phyloP scores from a whole-genome alignment of 1,140 invertebrate genomes.

The Drosophila littoralis region DNA sequence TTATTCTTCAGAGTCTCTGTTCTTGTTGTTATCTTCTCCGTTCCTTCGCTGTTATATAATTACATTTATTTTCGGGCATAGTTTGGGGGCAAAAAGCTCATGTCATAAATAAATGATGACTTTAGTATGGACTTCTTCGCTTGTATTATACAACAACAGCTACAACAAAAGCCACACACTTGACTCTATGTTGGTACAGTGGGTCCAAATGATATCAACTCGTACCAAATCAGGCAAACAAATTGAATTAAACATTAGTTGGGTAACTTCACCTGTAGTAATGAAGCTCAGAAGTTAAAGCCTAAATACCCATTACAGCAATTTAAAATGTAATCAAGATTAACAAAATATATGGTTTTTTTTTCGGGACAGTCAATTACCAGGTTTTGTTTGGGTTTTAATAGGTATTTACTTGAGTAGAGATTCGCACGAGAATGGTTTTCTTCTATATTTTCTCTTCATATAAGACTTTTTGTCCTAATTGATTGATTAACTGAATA shows the following conservation, averaged over 20 bases:
- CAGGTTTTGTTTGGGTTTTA: neutral
- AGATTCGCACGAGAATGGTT: no score
- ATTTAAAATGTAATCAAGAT: neutral
- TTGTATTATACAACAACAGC: conserved; percentile 34
- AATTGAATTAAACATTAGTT: conserved; percentile 17
- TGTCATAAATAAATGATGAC: conserved; percentile 77
- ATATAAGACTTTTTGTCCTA: no score
- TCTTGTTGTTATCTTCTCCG: conserved; percentile 23
- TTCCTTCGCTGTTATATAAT: conserved; percentile 67
- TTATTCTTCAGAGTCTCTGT: conserved; percentile 48
- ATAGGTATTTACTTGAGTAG: no score
- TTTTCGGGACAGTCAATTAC: neutral
- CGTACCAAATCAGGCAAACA: neutral
- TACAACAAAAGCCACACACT: conserved; percentile 44
- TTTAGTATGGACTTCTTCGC: conserved; percentile 48
- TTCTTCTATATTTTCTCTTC: no score
- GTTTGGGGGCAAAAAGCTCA: conserved; percentile 65
- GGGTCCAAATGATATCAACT: conserved; percentile 20
- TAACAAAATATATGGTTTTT: no score
- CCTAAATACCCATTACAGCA: conserved; percentile 1
- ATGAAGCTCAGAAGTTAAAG: neutral
- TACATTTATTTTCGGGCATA: conserved; percentile 64
- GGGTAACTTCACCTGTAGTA: neutral
- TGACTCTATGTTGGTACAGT: conserved; percentile 48
- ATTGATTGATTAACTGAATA: no score